phyloP scores from a whole-genome alignment of 2,888 invertebrate genomes.

The Itoplectis maculator region DNA sequence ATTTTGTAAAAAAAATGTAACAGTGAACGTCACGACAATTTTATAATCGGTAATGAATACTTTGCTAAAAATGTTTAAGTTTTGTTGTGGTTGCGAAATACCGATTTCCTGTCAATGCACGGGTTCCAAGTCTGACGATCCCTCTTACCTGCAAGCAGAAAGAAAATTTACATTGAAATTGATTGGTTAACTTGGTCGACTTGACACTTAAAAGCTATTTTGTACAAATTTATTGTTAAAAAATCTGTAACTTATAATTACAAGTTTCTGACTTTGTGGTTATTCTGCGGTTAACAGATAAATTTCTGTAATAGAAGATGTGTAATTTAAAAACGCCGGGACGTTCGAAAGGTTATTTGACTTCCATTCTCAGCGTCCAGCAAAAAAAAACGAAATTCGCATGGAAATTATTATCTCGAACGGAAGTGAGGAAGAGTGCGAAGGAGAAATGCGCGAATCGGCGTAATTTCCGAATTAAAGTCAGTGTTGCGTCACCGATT shows the following conservation, averaged over 20 bases:
- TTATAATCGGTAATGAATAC: background rate
- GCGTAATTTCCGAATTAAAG: constrained; percentile 36
- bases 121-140: background rate
- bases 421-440: constrained; percentile 15
- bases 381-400: background rate
- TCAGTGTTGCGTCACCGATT: constrained; percentile 37
- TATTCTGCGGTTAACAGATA: no score
- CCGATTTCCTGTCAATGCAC: background rate
- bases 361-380: background rate
- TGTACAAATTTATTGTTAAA: background rate
- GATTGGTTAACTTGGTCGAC: background rate
- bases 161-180: background rate
- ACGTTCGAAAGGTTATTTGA: background rate
- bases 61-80: background rate
- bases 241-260: background rate
- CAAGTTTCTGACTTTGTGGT: no score
- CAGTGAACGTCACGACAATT: background rate
- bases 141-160: background rate
- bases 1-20: background rate
- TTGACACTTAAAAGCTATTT: background rate
- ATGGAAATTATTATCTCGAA: background rate
- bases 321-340: no score
- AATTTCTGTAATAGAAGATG: no score
- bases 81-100: background rate
- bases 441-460: background rate